Evolutionary conservation across 2,797 vertebrate species (phyloP), one percentile per base, ranked within the genome.

Genomic region (Schizopygopsis malacanthus): DNA sequence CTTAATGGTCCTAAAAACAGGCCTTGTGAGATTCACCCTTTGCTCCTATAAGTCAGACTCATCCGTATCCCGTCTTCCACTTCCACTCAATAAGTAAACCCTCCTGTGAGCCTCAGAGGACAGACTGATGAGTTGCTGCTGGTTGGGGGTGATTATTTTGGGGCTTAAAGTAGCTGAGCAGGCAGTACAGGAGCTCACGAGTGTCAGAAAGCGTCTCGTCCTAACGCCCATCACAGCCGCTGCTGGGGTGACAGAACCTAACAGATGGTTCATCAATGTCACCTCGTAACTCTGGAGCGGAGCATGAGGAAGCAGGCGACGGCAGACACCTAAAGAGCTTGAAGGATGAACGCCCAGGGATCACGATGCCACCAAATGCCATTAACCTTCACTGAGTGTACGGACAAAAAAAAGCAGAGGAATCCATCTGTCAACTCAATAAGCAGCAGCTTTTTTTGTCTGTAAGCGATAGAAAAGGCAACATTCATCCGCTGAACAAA

Each of bases 211-310:
- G 75, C 47, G 75, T 63, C 79, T 47, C 22, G 22, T 54, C 69
- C 71, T 79, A 82, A 67, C 85, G 81, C 70, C 84, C 81, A 80
- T 89, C 85, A 84, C 61, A 80, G 77, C 45, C 80, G 65, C 83
- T 71, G 82, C 84, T 73, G 50, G 73, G 84, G 83, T 77, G 78
- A 92, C 67, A 82, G 37, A 56, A 39, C 39, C 4, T 65, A 90
- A 85, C 88, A 89, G 90, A 91, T 89, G 86, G 87, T 91, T 89
- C 84, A 91, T 90, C 87, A 91, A 89, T 88, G 89, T 89, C 89
- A 90, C 86, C 83, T 80, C 61, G 25, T 65, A 80, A 82, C 81
- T 80, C 73, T 52, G 82, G 78, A 87, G 59, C 59, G 13, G 83
- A 56, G 43, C 28, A 59, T 78, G 33, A 43, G 52, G 43, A n/a